Evolutionary conservation across 2,797 vertebrate genomes (phyloP).

Genomic region (Knipowitschia caucasica): DNA sequence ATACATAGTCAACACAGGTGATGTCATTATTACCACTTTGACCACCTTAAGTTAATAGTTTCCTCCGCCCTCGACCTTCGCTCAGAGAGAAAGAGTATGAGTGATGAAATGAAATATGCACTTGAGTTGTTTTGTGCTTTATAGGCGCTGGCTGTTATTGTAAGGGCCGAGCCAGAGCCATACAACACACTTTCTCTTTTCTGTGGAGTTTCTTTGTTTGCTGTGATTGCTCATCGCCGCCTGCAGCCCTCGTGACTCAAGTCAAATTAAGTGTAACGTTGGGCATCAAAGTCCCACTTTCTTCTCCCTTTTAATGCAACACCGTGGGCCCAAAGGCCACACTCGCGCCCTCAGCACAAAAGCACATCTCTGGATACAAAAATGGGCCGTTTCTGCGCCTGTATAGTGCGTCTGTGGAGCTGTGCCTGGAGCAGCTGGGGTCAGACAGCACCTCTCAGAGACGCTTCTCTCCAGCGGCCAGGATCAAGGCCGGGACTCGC

Average conservation of each 20-base stretch:
- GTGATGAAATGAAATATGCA: not conserved
- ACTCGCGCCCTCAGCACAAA: slow-evolving; percentile 30
- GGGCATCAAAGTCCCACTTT: slow-evolving; percentile 57
- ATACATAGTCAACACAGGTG: too few species aligned
- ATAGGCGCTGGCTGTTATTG: not conserved
- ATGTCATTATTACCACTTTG: not conserved
- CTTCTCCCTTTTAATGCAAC: slow-evolving; percentile 42
- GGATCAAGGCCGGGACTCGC: slow-evolving; percentile 1
- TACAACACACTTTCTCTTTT: slow-evolving; percentile 7
- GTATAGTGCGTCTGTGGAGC: not conserved
- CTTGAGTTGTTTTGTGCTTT: not conserved
- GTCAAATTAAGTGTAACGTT: slow-evolving; percentile 66
- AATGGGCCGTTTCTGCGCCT: not conserved
- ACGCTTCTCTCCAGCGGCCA: slow-evolving; percentile 5
- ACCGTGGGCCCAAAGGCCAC: slow-evolving; percentile 36
- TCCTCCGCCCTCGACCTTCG: not conserved
- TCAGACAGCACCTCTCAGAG: slow-evolving; percentile 1
- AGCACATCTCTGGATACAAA: not conserved
- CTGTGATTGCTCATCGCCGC: slow-evolving; percentile 45
- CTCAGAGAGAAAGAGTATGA: not conserved
- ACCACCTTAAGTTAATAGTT: not conserved
- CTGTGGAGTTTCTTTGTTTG: slow-evolving; percentile 33
- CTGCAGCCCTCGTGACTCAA: slow-evolving; percentile 59
- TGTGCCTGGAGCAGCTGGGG: slow-evolving; percentile 1
- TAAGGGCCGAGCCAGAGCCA: not conserved